A percentile compares a stretch with the other conserved stretches of the same genome.
These are phyloP conservation scores for Oncopodura yosiiana DNA, from an alignment of 1,140 invertebrate genomes.

Conservation along the genomic window DNA sequence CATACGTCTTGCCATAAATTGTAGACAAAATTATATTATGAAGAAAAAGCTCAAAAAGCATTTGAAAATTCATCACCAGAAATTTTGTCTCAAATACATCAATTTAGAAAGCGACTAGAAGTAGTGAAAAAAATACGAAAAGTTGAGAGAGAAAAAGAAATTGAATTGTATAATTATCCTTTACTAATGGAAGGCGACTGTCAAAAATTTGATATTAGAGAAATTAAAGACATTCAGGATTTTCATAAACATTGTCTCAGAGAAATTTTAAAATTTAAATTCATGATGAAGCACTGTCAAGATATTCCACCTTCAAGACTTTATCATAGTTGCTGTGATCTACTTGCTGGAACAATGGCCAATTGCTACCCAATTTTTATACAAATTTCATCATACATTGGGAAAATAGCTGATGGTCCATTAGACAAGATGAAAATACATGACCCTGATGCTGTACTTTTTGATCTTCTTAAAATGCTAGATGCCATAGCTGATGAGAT, in stretches of 20 bases:
- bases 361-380: slow-evolving; percentile 16
- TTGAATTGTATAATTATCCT: slow-evolving; percentile 18
- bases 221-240: too few species aligned
- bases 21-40: too few species aligned
- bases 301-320: too few species aligned
- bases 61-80: too few species aligned
- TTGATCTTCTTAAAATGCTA: slow-evolving; percentile 12
- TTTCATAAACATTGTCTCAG: too few species aligned
- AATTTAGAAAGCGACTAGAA: too few species aligned
- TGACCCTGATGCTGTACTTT: background rate
- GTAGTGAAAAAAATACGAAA: background rate
- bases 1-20: too few species aligned
- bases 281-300: background rate
- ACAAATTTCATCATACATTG: slow-evolving; percentile 4
- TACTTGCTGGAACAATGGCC: slow-evolving; percentile 11
- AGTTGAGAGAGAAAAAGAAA: slow-evolving; percentile 11
- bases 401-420: background rate
- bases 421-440: background rate
- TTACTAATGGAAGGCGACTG: slow-evolving; percentile 1
- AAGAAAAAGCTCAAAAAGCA: too few species aligned
- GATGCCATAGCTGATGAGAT: slow-evolving; percentile 19
- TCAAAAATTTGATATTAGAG: slow-evolving; percentile 6
- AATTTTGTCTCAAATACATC: too few species aligned
- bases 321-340: slow-evolving; percentile 3
- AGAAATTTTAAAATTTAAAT: too few species aligned